phyloP scores from a whole-genome alignment of 2,113 vertebrate genomes.

The Coregonus clupeaformis region DNA sequence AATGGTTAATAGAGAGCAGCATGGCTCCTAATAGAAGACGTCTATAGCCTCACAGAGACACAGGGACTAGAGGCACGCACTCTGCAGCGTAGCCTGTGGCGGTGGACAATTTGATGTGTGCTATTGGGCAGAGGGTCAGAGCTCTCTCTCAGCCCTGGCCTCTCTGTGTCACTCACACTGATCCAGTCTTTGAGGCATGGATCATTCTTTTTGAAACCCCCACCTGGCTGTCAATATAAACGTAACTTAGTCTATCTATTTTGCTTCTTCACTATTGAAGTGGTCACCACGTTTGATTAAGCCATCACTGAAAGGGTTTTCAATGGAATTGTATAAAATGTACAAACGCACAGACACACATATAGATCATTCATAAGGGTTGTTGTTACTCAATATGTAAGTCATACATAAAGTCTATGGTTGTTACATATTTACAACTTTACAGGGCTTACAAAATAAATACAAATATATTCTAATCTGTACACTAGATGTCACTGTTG shows the following conservation, averaged over 20 bases:
- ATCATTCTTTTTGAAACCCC: conserved; percentile 22
- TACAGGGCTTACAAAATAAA: not conserved
- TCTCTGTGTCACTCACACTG: conserved; percentile 37
- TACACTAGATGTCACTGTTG: conserved; percentile 55
- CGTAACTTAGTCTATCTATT: not conserved
- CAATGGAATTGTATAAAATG: too few species aligned
- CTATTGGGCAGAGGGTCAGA: conserved; percentile 57
- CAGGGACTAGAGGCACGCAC: conserved; percentile 39
- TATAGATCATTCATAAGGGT: too few species aligned
- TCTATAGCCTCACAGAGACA: conserved; percentile 25
- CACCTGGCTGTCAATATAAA: conserved; percentile 19
- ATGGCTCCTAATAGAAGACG: conserved; percentile 20
- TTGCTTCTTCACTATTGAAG: too few species aligned
- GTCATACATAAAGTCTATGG: too few species aligned
- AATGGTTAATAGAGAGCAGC: conserved; percentile 27
- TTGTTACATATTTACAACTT: not conserved
- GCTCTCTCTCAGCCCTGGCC: conserved; percentile 35
- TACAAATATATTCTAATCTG: not conserved
- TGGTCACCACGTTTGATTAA: too few species aligned
- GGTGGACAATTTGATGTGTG: conserved; percentile 57
- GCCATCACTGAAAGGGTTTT: too few species aligned
- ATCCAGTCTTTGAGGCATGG: conserved; percentile 40
- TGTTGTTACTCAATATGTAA: too few species aligned
- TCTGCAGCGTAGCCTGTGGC: conserved; percentile 35
- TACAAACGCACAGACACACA: too few species aligned